These are phyloP conservation scores for Bradypus variegatus DNA, from an alignment of 2,797 vertebrate species.

Conservation along the genomic window DNA sequence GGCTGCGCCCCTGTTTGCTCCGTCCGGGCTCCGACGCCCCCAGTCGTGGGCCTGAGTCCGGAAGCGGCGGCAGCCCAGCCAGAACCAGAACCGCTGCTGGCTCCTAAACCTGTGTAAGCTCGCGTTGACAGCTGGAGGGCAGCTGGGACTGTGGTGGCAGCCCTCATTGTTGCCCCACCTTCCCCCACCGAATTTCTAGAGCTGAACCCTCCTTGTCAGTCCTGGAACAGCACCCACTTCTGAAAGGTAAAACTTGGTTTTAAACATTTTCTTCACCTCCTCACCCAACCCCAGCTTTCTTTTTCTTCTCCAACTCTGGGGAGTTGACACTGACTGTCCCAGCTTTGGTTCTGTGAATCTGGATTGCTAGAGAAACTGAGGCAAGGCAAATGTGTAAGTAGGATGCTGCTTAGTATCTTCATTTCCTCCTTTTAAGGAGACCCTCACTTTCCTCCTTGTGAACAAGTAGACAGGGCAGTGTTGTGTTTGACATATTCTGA, in stretches of 20 bases:
- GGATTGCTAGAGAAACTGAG: not conserved
- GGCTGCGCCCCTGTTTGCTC: not conserved
- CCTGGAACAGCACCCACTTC: conserved; percentile 11
- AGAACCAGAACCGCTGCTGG: not conserved
- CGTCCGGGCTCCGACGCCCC: not conserved
- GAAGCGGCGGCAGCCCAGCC: conserved; percentile 36
- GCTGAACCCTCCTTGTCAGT: not conserved
- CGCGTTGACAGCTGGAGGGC: conserved; percentile 44
- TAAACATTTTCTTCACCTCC: not conserved
- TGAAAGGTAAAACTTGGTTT: conserved; percentile 60
- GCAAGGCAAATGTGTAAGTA: not conserved
- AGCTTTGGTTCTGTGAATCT: not conserved
- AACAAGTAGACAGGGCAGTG: not conserved
- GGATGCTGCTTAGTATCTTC: not conserved
- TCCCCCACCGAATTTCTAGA: not conserved
- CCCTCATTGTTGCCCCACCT: not conserved
- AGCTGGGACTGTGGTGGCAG: not conserved
- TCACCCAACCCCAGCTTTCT: not conserved
- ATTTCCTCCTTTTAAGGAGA: not conserved
- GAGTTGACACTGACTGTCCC: not conserved
- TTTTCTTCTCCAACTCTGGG: not conserved
- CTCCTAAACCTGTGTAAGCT: not conserved
- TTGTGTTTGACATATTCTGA: not conserved
- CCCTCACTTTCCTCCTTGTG: not conserved
- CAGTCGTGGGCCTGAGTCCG: not conserved